Base-by-base conservation (phyloP, 2,888 invertebrate genomes). In the Heteromurus nitidus region DNA sequence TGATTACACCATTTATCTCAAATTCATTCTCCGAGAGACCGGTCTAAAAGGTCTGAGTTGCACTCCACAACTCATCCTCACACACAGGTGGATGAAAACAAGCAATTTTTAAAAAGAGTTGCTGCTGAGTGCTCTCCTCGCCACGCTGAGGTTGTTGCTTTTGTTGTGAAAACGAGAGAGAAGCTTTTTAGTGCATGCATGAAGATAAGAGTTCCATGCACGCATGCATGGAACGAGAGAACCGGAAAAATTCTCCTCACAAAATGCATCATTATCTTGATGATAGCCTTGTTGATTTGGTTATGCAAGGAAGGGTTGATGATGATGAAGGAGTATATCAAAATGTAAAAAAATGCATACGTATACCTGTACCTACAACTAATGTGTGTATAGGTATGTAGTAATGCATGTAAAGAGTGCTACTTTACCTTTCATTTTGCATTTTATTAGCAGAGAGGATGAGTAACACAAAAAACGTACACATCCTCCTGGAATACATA, bases 181-280 rank as follows among this genome's bases (percentile, higher is more conserved):
- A 36, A 58, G 58, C 50, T 50, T n/a, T 16, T 36, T 31, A 36
- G 16, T 68, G 30, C 68, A 22, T 55, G 60, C 44, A 20, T 68
- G 65, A 16, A 26, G 24, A 28, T 44, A 44, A 44, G 65, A 31
- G 31, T 11, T 31, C 9, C 72, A 42, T 64, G 65, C 74, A 65
- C 50, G 64, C 70, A 70, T 62, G 62, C 53, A 73, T 80, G 80
- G 72, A 80, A 68, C 7, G 31, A 65, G 30, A 80, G 80, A 81
- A 81, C 75, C 75, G 81, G 81, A 81, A 81, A 81, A 81, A 75
- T 75, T 81, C 13, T 81, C 70, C 75, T 75, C 50, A 60, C 75
- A 69, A 81, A 81, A 64, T 81, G 81, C 81, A 81, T 81, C 81
- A 81, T 81, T 81, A 81, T 81, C 81, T 81, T 81, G 81, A 81